Evolutionary conservation across 2,888 invertebrate genomes (phyloP), one percentile per base, ranked within the genome.

Genomic region (Cyclophora albipunctata): DNA sequence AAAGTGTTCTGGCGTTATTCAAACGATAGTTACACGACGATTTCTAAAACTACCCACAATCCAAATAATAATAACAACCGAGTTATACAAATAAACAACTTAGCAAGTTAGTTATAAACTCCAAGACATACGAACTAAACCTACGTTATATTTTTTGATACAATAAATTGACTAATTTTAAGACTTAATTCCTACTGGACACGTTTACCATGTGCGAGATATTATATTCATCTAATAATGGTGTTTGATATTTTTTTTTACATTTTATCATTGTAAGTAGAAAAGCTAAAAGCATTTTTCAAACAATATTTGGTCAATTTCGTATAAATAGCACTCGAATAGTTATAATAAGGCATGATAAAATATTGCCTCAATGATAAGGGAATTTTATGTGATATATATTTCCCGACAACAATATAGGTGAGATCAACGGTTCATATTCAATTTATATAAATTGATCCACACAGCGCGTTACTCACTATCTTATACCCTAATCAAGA

Each of bases 91-190:
- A 78, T 73, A 76, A 74, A 74, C 45, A 77, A 71, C 75, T 77
- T 76, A 83, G 67, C 57, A 69, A 67, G 71, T 78, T 78, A 78
- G 71, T 71, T 63, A 70, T 72, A 67, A 76, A 72, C 65, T 71
- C 67, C 49, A 42, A 48, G 33, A 52, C 20, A 20, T 20, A 48
- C 75, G 73, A 77, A 79, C 73, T 80, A 83, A 78, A 72, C 59
- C 74, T 81, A 81, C 74, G 77, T 78, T 75, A 71, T 37, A 37
- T 5, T 37, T 74, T 78, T 69, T 65, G 69, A 74, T 70, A 71
- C 60, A 65, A 59, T 80, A 81, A 81, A 80, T 80, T 79, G 81
- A 84, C 84, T 85, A 83, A 78, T 67, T 73, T 75, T 76, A 75
- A 71, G 73, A 81, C 80, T 82, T 81, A 77, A 67, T 69, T 69